Percentiles rank a stretch among this genome's conserved stretches.
Conservation (phyloP, 2,113 vertebrate genomes). For the Azemiops feae region DNA sequence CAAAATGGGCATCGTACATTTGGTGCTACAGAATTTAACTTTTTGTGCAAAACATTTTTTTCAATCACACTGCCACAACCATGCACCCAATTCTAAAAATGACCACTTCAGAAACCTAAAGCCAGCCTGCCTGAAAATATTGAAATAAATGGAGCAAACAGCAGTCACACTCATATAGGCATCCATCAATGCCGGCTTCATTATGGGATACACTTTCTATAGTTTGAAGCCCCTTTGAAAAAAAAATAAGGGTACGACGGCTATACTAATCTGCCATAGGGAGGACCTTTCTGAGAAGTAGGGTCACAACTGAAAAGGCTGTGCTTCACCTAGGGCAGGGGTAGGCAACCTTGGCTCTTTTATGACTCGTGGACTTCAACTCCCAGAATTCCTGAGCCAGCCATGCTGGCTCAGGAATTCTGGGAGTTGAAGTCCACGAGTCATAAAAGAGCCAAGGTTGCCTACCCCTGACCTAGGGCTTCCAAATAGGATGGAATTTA, state of each 20-base stretch:
- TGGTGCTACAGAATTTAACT: not conserved
- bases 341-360: too few species aligned
- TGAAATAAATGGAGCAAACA: not conserved
- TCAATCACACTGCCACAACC: too few species aligned
- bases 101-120: not conserved
- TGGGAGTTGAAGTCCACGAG: too few species aligned
- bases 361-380: too few species aligned
- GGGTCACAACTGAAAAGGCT: not conserved
- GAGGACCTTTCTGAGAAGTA: not conserved
- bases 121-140: not conserved
- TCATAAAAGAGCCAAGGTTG: too few species aligned
- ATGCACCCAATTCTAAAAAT: not conserved
- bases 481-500: not conserved
- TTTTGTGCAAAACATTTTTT: not conserved
- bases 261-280: not conserved
- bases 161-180: not conserved
- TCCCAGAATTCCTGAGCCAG: too few species aligned
- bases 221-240: not conserved
- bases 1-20: not conserved
- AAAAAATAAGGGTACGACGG: not conserved
- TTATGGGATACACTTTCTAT: not conserved
- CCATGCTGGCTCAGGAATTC: too few species aligned
- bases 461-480: not conserved
- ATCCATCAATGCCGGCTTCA: too few species aligned
- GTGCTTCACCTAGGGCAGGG: not conserved